Base-by-base conservation (phyloP, 2,113 vertebrate genomes). In the Solea solea region DNA sequence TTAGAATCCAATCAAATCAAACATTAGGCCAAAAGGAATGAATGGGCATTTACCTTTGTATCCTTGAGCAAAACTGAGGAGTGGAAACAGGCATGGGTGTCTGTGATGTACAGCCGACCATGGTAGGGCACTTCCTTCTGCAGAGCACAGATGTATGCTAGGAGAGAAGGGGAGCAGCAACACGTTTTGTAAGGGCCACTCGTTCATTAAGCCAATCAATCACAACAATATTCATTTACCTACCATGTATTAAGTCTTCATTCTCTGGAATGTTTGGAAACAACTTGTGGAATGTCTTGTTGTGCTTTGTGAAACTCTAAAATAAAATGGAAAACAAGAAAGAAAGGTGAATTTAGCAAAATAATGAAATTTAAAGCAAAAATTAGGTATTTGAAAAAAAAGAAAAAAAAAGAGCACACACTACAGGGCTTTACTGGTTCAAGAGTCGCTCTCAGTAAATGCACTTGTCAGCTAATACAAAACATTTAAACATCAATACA, bases 51-150 rank as follows among this genome's bases (percentile, higher is more conserved):
- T 85, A 96, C 96, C 95, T 94, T 96, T 1, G 95, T 94, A 55
- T 95, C 94, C 53, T 94, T 95, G 46, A 95, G 93, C 42, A 96
- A 85, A 82, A 96, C 91, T 4, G 90, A 95, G 62, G 94, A 95
- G 78, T 94, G 90, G 91, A 96, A 96, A 85, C 94, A 96, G 81
- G 95, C 10, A 3, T 94, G 76, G 46, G n/a, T 80, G 9, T 92
- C 90, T 3, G 93, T 94, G 78, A 96, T 52, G 28, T 95, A 97
- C 15, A 96, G 92, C 41, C 93, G 92, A 53, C 96, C 95, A 0
- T 95, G 95, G 76, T 95, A 96, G 55, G 94, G 94, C 65, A 96
- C 92, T 65, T 96, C 96, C 69, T 89, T 93, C 78, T 96, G 95
- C 89, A 96, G 93, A 55, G 96, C 94, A 9, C 96, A 96, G 27